phyloP scores from a whole-genome alignment of 2,113 vertebrate genomes.

The Mustela lutreola region DNA sequence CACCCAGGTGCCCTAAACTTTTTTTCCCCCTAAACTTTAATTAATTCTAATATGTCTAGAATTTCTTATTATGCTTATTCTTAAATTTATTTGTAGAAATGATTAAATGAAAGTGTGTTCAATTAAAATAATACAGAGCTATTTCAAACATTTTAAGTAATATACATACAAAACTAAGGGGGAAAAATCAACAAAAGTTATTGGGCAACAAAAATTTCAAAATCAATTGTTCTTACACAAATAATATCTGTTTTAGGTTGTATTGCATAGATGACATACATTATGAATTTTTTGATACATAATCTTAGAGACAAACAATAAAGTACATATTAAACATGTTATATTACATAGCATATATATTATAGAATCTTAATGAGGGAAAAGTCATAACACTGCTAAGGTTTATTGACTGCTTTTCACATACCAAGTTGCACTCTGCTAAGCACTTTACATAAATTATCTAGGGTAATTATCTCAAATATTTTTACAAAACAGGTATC shows the following conservation, averaged over 20 bases:
- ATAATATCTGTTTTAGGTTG: neutral
- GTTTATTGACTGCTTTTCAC: neutral
- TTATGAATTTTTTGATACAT: neutral
- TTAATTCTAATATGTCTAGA: neutral
- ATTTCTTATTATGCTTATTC: neutral
- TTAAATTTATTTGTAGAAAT: neutral
- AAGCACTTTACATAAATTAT: neutral
- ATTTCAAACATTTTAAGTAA: neutral
- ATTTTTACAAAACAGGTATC: neutral
- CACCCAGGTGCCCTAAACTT: too few relatives aligned
- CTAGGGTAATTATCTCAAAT: neutral
- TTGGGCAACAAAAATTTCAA: constrained; percentile 37
- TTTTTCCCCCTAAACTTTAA: too few relatives aligned
- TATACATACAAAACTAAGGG: neutral
- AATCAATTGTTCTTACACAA: constrained; percentile 26
- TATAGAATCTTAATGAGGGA: neutral
- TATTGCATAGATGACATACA: neutral
- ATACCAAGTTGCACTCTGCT: neutral
- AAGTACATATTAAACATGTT: neutral
- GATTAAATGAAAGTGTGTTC: neutral
- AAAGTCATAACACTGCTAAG: neutral
- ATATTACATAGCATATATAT: neutral
- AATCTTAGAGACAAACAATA: neutral
- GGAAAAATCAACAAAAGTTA: neutral
- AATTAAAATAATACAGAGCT: neutral